A percentile compares a stretch with the other conserved stretches of the same genome.
Evolutionary conservation across 1,140 invertebrate species (phyloP).

Genomic region (Ridgeia piscesae): DNA sequence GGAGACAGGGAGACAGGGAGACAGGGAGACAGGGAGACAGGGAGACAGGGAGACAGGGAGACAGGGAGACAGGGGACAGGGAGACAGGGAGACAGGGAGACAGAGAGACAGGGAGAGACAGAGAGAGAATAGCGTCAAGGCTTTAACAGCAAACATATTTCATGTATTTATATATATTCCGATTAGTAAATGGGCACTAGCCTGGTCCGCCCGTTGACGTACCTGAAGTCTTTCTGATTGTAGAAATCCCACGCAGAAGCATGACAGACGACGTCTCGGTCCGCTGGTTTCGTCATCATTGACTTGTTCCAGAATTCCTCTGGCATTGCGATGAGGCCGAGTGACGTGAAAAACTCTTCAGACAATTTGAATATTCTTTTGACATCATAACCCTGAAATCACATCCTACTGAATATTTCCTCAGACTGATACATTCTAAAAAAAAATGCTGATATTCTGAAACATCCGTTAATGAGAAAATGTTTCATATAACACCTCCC

Average conservation of each 20-base stretch:
- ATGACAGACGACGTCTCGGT: conserved; percentile 76
- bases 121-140: not conserved
- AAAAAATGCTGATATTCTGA: no score
- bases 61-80: no score
- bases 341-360: conserved; percentile 84
- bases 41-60: no score
- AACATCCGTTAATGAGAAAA: no score
- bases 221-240: conserved; percentile 77
- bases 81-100: no score
- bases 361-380: conserved; percentile 69
- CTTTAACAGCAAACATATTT: not conserved
- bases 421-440: no score
- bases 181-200: not conserved
- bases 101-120: not conserved
- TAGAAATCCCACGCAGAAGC: conserved; percentile 95
- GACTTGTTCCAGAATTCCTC: conserved; percentile 63
- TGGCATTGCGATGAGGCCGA: conserved; percentile 81
- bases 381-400: conserved; percentile 71
- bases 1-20: no score
- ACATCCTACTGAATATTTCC: not conserved
- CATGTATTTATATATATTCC: not conserved
- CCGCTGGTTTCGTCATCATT: conserved; percentile 63
- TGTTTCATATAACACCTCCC: no score
- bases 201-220: conserved; percentile 19
- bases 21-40: no score